These are phyloP conservation scores for Caenorhabditis afra DNA, from an alignment of 2,888 invertebrate species.

Conservation along the genomic window DNA sequence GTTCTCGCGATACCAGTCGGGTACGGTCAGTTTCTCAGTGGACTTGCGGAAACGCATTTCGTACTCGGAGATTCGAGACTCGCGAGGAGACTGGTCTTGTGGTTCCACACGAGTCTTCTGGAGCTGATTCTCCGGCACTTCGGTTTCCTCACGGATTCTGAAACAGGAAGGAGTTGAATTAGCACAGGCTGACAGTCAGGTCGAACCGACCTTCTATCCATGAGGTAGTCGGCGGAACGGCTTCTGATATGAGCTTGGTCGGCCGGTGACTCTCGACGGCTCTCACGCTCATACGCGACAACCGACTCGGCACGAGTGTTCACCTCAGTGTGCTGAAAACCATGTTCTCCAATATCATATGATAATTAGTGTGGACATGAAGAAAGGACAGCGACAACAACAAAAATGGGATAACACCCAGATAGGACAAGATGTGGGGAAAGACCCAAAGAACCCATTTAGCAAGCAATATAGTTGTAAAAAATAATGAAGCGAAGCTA, in stretches of 20 bases:
- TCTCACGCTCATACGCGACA: slow-evolving; percentile 69
- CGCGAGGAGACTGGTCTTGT: slow-evolving; percentile 45
- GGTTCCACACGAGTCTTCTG: slow-evolving; percentile 76
- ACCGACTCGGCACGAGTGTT: slow-evolving; percentile 68
- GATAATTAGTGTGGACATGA: background rate
- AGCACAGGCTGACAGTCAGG: too few species aligned
- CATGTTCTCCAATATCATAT: background rate
- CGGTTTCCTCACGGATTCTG: slow-evolving; percentile 78
- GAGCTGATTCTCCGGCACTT: slow-evolving; percentile 80
- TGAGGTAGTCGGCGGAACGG: slow-evolving; percentile 79
- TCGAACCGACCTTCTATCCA: slow-evolving; percentile 74
- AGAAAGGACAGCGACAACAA: background rate
- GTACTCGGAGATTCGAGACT: slow-evolving; percentile 75
- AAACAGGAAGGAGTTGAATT: too few species aligned
- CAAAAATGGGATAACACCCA: background rate
- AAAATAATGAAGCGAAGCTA: slow-evolving; percentile 13
- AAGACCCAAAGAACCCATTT: slow-evolving; percentile 3
- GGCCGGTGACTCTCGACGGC: slow-evolving; percentile 68
- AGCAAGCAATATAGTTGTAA: slow-evolving; percentile 27
- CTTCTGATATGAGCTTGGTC: slow-evolving; percentile 77
- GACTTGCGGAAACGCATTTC: slow-evolving; percentile 80
- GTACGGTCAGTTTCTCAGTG: slow-evolving; percentile 77
- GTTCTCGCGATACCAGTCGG: slow-evolving; percentile 80
- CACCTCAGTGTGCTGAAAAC: slow-evolving; percentile 55
- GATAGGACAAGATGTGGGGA: background rate